Base-by-base conservation (phyloP, 2,113 vertebrate species). In the Nesoenas mayeri region DNA sequence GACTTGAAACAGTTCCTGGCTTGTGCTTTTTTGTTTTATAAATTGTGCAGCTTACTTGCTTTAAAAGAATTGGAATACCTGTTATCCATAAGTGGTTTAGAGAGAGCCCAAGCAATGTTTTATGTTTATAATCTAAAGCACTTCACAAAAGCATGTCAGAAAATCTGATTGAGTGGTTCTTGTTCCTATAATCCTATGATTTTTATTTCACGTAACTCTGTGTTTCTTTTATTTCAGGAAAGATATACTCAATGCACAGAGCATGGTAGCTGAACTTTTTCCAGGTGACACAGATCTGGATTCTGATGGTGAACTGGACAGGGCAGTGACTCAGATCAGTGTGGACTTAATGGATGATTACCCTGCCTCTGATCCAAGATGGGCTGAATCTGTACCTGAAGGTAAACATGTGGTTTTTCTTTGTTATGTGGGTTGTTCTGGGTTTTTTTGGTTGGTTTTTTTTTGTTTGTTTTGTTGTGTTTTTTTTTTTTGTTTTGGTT, bases 351-450 rank as follows among this genome's bases (percentile, higher is more conserved):
- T 99, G 84, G 99, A 99, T n/a, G 99, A 99, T 84, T 99, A 99
- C 81, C 99, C 99, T 22, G 99, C 99, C 9, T 99, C 99, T 19
- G 99, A 99, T 90, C 99, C 99, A 8, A 98, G 99, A 70, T 99
- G 99, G 99, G 99, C 99, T 3, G 99, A 99, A 93, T 99, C 99
- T 32, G 98, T 99, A 42, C 99, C 99, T 6, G 99, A 99, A 32
- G 99, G 99, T 99, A 94, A 98, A 97, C 28, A 12, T 31, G 22
- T 44, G 44, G 7, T 44, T 44, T 44, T 44, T 40, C 12, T 42
- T 42, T 42, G 42, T 42, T 42, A 42, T 42, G 42, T 16, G 42
- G 42, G 42, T 44, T 44, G 44, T 44, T n/a, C 32, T 32, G 8
- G 18, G 9, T 20, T 48, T 48, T 50, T 50, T 50, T 50, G 20